Base-by-base conservation (phyloP, 2,888 invertebrate genomes). In the Anthrax anthrax region DNA sequence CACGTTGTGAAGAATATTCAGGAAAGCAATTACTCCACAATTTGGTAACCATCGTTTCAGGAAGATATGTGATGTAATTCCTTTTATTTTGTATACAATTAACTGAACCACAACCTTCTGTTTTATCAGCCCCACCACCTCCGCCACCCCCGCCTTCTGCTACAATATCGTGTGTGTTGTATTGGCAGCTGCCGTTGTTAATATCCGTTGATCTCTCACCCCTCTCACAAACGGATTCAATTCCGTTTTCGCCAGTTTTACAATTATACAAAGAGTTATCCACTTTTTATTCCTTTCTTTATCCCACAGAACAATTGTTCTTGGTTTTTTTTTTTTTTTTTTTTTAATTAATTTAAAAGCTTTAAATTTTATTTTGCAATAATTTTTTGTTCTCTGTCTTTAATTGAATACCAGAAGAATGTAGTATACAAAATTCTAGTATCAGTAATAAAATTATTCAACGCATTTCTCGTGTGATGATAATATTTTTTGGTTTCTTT, bases 1-100 rank as follows among this genome's bases (percentile, higher is more conserved):
- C 67, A 46, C 53, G 52, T 54, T 65, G 67, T 47, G 64, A 60
- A 19, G 63, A 61, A 47, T 65, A 64, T 53, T 67, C 66, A 55
- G 67, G 66, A 52, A 67, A 68, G 55, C 67, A 68, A 49, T 64
- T 66, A 49, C 66, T 67, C 67, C 67, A 67, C 57, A 67, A 54
- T 61, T 67, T 66, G 57, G 65, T 67, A 54, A 68, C 67, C 67
- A 68, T 66, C 65, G 64, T 66, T 32, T 32, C 12, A 32, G 29
- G 29, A 32, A 32, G 12, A 32, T 32, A 12, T 32, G 29, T 12
- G 3, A 9, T 43, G 16, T 18, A 17, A 13, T 46, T 42, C 13
- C 29, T 18, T 10, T 39, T 40, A 36, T 43, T 43, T 17, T 43
- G 37, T 39, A 39, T 43, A 39, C 47, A 47, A 27, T 37, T 40